phyloP scores from a whole-genome alignment of 2,888 invertebrate species.

The Mantis religiosa region DNA sequence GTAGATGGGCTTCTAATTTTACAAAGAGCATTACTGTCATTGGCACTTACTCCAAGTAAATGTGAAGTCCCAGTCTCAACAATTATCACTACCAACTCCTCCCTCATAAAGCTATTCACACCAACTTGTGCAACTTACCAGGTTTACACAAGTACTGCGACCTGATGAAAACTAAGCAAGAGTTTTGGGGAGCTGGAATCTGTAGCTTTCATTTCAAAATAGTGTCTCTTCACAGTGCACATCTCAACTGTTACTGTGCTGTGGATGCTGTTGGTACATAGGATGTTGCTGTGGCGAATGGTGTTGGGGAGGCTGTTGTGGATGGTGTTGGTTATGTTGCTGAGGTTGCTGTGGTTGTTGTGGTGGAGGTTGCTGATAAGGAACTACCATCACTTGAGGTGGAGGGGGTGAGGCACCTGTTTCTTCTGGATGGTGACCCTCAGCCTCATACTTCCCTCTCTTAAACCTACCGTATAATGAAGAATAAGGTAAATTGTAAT shows the following conservation, averaged over 20 bases:
- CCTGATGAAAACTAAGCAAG: background rate
- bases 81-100: background rate
- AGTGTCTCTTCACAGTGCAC: background rate
- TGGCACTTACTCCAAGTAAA: slow-evolving; percentile 1
- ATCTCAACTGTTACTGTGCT: slow-evolving; percentile 23
- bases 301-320: slow-evolving; percentile 26
- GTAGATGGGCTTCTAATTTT: background rate
- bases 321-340: slow-evolving; percentile 25
- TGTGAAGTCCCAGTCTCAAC: background rate
- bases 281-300: slow-evolving; percentile 28
- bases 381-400: slow-evolving; percentile 31
- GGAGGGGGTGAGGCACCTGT: slow-evolving; percentile 22
- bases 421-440: slow-evolving; percentile 41
- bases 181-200: background rate
- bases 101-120: background rate
- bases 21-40: background rate
- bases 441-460: slow-evolving; percentile 72
- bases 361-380: slow-evolving; percentile 27
- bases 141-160: background rate
- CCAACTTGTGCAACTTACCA: background rate
- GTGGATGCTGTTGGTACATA: slow-evolving; percentile 24
- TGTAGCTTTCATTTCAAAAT: background rate
- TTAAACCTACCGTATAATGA: slow-evolving; percentile 86
- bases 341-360: slow-evolving; percentile 25
- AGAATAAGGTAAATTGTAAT: slow-evolving; percentile 85